Percentiles rank a stretch among this genome's conserved stretches.
Conservation (phyloP, 2,797 vertebrate species). For the Gephyroberyx darwinii region DNA sequence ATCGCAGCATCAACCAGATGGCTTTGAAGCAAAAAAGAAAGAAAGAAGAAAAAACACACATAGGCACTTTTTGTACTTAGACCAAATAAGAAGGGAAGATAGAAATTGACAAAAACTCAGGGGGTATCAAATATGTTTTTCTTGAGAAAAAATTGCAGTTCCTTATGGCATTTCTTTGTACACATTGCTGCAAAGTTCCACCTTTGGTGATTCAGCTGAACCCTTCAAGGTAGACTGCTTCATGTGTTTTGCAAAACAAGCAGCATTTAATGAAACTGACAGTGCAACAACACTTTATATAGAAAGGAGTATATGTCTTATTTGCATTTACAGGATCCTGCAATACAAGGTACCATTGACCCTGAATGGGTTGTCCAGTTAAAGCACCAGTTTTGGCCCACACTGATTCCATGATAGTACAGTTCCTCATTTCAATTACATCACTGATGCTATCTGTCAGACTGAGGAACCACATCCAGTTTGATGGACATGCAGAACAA, state of each 20-base stretch:
- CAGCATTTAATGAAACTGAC: conserved; percentile 6
- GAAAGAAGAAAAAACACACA: conserved; percentile 12
- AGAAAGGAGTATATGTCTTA: background rate
- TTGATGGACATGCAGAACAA: conserved; percentile 67
- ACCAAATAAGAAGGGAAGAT: background rate
- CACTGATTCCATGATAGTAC: conserved; percentile 28
- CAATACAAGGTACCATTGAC: conserved; percentile 6
- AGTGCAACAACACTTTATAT: background rate
- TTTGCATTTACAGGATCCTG: background rate
- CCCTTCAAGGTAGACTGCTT: background rate
- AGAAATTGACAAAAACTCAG: background rate
- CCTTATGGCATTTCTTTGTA: conserved; percentile 17
- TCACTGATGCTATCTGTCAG: conserved; percentile 53
- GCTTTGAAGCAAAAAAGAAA: background rate
- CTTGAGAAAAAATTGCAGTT: background rate
- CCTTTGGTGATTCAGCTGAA: conserved; percentile 7
- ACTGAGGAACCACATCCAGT: conserved; percentile 56
- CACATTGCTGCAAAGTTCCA: background rate
- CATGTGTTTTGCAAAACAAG: conserved; percentile 1
- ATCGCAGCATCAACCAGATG: conserved; percentile 1
- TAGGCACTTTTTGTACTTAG: background rate
- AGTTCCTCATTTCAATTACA: conserved; percentile 30
- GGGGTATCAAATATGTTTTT: background rate
- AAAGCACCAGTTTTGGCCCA: background rate
- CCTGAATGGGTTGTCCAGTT: background rate